Evolutionary conservation across 1,140 invertebrate genomes (phyloP).

Genomic region (Philopotamus ludificatus): DNA sequence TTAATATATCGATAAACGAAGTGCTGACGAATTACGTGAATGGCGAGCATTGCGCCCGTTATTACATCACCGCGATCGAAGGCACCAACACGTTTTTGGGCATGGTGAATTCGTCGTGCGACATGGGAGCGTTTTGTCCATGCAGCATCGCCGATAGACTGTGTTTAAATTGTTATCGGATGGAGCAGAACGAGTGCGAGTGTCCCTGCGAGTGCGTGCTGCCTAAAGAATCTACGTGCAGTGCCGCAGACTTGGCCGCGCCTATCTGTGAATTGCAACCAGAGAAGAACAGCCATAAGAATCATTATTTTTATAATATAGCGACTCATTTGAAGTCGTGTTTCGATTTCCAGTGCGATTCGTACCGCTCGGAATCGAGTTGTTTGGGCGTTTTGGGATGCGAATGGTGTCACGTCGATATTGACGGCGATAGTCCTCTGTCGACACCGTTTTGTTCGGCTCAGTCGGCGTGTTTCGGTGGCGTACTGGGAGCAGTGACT

Average conservation of each 20-base stretch:
- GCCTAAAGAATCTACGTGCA: conserved; percentile 50
- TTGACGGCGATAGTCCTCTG: conserved; percentile 68
- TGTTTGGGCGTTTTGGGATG: conserved; percentile 86
- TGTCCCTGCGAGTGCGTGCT: conserved; percentile 92
- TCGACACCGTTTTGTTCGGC: conserved; percentile 75
- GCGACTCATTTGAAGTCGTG: conserved; percentile 61
- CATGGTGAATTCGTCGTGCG: conserved; percentile 83
- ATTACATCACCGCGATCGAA: conserved; percentile 77
- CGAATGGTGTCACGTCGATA: conserved; percentile 85
- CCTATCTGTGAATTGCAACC: conserved; percentile 43
- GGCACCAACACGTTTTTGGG: conserved; percentile 87
- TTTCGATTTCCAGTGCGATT: conserved; percentile 77
- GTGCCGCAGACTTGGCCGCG: conserved; percentile 47
- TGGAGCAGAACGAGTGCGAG: conserved; percentile 93
- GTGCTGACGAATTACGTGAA: conserved; percentile 81
- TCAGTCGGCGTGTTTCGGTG: conserved; percentile 80
- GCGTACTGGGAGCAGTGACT: conserved; percentile 75
- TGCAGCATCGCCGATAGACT: conserved; percentile 87
- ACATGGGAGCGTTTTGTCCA: conserved; percentile 84
- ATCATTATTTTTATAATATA: conserved; percentile 53
- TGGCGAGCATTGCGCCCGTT: conserved; percentile 87
- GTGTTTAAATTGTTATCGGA: conserved; percentile 89
- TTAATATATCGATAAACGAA: conserved; percentile 75
- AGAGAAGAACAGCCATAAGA: conserved; percentile 53
- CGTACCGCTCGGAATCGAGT: conserved; percentile 67